Evolutionary conservation across 2,888 invertebrate species (phyloP).

Genomic region (Laothoe populi): DNA sequence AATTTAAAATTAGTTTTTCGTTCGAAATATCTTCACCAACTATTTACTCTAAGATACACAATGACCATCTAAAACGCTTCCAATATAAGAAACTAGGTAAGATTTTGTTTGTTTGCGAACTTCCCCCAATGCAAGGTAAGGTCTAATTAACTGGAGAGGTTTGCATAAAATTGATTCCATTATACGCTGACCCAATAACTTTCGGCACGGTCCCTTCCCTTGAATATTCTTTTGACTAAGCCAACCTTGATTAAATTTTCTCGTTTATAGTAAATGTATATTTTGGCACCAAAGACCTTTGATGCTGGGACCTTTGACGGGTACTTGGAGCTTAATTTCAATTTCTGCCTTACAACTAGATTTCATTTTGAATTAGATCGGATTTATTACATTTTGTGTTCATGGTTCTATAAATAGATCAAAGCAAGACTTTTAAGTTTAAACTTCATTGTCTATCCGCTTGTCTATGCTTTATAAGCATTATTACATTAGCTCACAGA

Average conservation of each 20-base stretch:
- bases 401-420: background rate
- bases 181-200: constrained; percentile 53
- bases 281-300: constrained; percentile 25
- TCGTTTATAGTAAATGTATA: constrained; percentile 27
- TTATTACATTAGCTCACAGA: too few relatives aligned
- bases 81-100: background rate
- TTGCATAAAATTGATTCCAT: constrained; percentile 70
- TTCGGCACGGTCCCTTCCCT: constrained; percentile 36
- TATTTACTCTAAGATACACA: background rate
- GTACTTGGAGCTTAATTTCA: constrained; percentile 6
- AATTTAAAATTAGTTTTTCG: too few relatives aligned
- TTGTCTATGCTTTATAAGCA: background rate
- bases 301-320: constrained; percentile 9
- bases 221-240: constrained; percentile 59
- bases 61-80: background rate
- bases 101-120: constrained; percentile 1
- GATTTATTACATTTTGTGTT: background rate
- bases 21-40: too few relatives aligned
- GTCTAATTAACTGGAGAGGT: constrained; percentile 48
- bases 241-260: constrained; percentile 51
- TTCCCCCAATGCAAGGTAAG: background rate
- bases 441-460: background rate
- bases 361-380: background rate
- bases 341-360: background rate
- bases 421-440: background rate